Evolutionary conservation across 1,140 invertebrate species (phyloP).

Genomic region (Latrodectus geometricus): DNA sequence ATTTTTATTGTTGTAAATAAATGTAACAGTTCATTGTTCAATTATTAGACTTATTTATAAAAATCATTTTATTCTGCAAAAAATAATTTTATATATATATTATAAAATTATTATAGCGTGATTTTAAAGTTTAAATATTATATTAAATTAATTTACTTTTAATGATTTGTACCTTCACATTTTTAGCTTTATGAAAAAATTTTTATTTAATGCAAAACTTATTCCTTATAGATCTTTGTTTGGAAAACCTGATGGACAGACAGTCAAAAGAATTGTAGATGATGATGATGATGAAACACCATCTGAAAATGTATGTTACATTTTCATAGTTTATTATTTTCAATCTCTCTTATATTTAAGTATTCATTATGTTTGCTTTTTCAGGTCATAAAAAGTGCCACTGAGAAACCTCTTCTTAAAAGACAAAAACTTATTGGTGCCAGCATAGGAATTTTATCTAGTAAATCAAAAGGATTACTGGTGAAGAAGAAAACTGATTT

Average conservation of each 20-base stretch:
- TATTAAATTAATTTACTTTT: no score
- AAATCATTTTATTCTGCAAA: no score
- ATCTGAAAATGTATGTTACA: neutral
- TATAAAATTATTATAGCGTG: no score
- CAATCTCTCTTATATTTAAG: neutral
- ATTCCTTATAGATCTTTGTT: conserved; percentile 68
- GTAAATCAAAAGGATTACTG: conserved; percentile 11
- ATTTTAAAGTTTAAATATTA: no score
- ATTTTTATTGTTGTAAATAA: no score
- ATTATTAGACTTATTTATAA: no score
- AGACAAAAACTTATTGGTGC: neutral
- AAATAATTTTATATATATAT: no score
- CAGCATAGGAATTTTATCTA: conserved; percentile 33
- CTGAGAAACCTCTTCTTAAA: neutral
- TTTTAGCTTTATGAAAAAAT: no score
- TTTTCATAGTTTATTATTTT: neutral
- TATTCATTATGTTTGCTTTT: neutral
- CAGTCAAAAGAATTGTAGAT: conserved; percentile 66
- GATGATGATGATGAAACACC: conserved; percentile 66
- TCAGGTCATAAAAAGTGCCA: neutral
- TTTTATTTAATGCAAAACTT: neutral
- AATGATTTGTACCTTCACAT: no score
- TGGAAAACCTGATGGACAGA: conserved; percentile 65
- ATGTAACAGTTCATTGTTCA: no score
- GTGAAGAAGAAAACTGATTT: conserved; percentile 33